Evolutionary conservation across 2,888 invertebrate species (phyloP).

Genomic region (Ctena decussata): DNA sequence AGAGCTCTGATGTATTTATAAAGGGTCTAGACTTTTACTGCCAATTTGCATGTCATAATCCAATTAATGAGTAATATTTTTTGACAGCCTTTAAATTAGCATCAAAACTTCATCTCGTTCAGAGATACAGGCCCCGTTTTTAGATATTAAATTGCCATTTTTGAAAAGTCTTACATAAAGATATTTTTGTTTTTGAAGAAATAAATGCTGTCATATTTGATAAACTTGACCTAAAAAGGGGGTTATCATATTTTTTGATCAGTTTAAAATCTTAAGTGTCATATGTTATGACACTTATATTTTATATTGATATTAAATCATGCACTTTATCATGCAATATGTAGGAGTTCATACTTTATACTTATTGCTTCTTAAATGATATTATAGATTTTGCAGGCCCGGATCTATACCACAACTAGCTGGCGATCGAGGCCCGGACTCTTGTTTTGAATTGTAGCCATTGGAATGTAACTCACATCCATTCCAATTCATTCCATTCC

Average conservation of each 20-base stretch:
- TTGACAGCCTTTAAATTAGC: not conserved
- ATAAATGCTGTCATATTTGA: conserved; percentile 9
- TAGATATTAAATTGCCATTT: not conserved
- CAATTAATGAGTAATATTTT: conserved; percentile 9
- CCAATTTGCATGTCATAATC: not conserved
- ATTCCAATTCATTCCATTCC: no score
- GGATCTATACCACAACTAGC: no score
- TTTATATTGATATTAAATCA: conserved; percentile 2
- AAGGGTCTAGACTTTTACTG: conserved; percentile 4
- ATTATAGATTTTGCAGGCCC: no score
- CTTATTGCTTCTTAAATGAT: no score
- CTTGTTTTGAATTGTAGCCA: no score
- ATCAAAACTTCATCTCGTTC: not conserved
- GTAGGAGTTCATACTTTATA: no score
- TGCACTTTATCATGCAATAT: conserved; percentile 6
- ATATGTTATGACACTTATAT: conserved; percentile 14
- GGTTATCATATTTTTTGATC: conserved; percentile 4
- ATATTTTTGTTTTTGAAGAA: not conserved
- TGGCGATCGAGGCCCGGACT: no score
- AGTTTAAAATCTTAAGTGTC: conserved; percentile 10
- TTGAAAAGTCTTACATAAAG: not conserved
- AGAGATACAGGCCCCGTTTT: not conserved
- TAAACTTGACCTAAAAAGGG: not conserved
- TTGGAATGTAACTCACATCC: no score
- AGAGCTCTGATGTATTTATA: no score